Conservation (phyloP, 1,140 invertebrate genomes). For the Arctopsyche grandis region DNA sequence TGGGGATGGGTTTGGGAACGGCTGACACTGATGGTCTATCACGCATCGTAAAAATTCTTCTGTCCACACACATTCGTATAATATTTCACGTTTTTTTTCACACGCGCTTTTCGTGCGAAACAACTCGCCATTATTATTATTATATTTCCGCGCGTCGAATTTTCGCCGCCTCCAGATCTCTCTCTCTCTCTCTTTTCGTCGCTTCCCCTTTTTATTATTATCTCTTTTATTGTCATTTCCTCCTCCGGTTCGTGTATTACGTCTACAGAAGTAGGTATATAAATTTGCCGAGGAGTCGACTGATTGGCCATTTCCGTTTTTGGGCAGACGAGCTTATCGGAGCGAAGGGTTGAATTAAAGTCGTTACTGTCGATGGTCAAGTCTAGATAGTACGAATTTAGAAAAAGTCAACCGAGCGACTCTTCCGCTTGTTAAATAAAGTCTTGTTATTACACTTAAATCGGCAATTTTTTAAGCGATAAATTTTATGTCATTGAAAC, state of each 20-base stretch:
- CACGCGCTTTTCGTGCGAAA: not conserved
- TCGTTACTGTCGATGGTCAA: not conserved
- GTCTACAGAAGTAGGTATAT: not conserved
- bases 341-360: not conserved
- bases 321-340: not conserved
- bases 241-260: not conserved
- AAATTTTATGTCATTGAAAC: too few species aligned
- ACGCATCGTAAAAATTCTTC: too few species aligned
- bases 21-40: too few species aligned
- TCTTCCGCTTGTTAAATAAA: not conserved
- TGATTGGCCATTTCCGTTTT: constrained; percentile 29
- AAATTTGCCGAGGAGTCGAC: constrained; percentile 9
- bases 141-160: too few species aligned
- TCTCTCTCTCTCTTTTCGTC: not conserved
- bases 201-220: not conserved
- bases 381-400: not conserved
- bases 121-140: too few species aligned
- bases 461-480: too few species aligned
- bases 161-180: too few species aligned
- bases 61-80: too few species aligned
- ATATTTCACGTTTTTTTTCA: not conserved
- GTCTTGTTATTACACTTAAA: not conserved
- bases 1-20: not conserved
- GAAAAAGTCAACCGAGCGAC: not conserved
- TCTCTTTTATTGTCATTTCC: constrained; percentile 1